phyloP scores from a whole-genome alignment of 2,888 invertebrate genomes.

The Leptinotarsa tumamoca region DNA sequence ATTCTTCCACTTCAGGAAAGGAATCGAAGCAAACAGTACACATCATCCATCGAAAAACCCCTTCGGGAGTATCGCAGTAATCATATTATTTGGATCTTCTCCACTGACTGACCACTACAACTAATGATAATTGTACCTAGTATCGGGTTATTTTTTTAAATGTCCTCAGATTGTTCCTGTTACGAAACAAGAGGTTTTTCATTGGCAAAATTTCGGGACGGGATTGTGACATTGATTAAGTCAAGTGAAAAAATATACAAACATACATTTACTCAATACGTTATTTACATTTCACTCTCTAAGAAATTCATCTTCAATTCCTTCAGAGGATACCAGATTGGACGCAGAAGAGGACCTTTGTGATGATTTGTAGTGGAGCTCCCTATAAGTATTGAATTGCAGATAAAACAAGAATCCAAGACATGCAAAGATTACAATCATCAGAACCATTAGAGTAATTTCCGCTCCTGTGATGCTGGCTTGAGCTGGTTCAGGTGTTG shows the following conservation, averaged over 20 bases:
- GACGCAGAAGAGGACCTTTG: slow-evolving; percentile 48
- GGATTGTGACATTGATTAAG: too few relatives aligned
- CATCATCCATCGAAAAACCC: too few relatives aligned
- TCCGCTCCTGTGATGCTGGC: slow-evolving; percentile 43
- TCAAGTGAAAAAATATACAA: background rate
- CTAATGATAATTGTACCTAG: too few relatives aligned
- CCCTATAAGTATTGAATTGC: slow-evolving; percentile 54
- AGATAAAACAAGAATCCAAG: slow-evolving; percentile 57
- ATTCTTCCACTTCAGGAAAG: too few relatives aligned
- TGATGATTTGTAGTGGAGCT: slow-evolving; percentile 34
- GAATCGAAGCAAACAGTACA: too few relatives aligned
- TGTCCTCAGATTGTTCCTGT: too few relatives aligned
- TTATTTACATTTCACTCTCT: slow-evolving; percentile 38
- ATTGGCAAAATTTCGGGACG: too few relatives aligned
- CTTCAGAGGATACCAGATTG: slow-evolving; percentile 49
- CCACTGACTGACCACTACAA: too few relatives aligned
- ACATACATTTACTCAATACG: background rate
- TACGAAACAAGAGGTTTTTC: too few relatives aligned
- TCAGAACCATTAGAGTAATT: slow-evolving; percentile 51
- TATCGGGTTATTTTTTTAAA: too few relatives aligned
- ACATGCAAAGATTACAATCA: slow-evolving; percentile 52
- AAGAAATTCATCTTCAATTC: slow-evolving; percentile 47
- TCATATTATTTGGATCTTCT: too few relatives aligned
- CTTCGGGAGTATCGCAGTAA: too few relatives aligned
- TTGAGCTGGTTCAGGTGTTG: background rate